Evolutionary conservation across 2,113 vertebrate species (phyloP), one percentile per base, ranked within the genome.

Genomic region (Nothobranchius kuhntae): DNA sequence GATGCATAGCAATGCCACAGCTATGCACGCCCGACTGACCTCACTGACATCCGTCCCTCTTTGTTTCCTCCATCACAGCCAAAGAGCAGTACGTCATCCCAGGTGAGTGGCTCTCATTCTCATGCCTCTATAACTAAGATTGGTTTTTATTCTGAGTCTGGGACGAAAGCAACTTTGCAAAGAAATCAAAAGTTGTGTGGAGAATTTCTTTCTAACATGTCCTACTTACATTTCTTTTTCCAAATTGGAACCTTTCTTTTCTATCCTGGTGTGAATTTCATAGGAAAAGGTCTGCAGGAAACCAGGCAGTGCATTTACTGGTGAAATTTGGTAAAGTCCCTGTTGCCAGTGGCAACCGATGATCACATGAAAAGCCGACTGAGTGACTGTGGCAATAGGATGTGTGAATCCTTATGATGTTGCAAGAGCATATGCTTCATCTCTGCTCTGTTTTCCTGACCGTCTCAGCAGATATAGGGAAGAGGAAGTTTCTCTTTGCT

Each of bases 71-170:
- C 90, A 91, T 92, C 89, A 91, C 93, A 94, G 93, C 92, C 74
- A 94, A 94, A 89, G 93, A 94, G 89, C 93, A 94, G 88, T 94
- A 94, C 91, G 75, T 92, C 88, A 93, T 94, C 87, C 92, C 93
- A 92, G 93, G 93, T 94, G 91, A 94, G 93, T 92, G 75, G 53
- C 83, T 83, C 72, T 74, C 73, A 61, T 53, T 72, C 81, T 83
- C 71, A 79, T 71, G 40, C 61, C 73, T 82, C 38, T 9, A 6
- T 40, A 40, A 40, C 38, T 8, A 40, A 8, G 38, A 3, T 40
- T 40, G 9, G 2, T 40, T 40, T 40, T 40, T 8, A 3, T 40
- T 1, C 38, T 40, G 38, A 40, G 38, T 7, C 7, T 4, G 9
- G 38, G 7, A 40, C 38, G 9, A 40, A 40, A 7, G 4, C 4